phyloP scores from a whole-genome alignment of 2,797 vertebrate species.

The Argyrosomus regius region DNA sequence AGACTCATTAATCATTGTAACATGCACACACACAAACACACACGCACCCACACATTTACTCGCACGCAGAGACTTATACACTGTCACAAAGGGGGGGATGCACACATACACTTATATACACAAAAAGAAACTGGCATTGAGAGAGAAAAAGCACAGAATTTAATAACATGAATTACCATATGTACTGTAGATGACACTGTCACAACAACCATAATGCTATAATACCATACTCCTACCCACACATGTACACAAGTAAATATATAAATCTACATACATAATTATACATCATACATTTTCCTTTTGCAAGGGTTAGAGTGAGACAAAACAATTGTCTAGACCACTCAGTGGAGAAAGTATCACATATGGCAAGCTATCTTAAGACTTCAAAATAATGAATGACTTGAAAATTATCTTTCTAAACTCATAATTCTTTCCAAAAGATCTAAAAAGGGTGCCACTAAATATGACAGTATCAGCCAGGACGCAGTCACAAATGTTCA shows the following conservation, averaged over 20 bases:
- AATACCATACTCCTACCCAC: slow-evolving; percentile 31
- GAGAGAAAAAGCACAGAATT: slow-evolving; percentile 28
- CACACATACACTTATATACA: slow-evolving; percentile 9
- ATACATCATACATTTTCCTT: slow-evolving; percentile 6
- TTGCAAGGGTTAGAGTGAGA: background rate
- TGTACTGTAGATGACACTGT: slow-evolving; percentile 54
- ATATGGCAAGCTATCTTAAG: background rate
- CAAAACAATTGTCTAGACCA: slow-evolving; percentile 13
- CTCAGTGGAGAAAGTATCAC: background rate
- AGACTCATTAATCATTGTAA: slow-evolving; percentile 81
- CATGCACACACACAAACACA: slow-evolving; percentile 21
- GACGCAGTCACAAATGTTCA: background rate
- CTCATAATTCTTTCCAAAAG: background rate
- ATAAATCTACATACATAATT: slow-evolving; percentile 17
- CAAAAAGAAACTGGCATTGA: slow-evolving; percentile 7
- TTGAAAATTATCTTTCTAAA: background rate
- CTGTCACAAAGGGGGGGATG: background rate
- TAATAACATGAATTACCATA: slow-evolving; percentile 50
- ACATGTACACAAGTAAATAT: slow-evolving; percentile 17
- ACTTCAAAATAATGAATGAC: background rate
- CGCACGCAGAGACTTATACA: slow-evolving; percentile 3
- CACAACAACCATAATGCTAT: slow-evolving; percentile 35
- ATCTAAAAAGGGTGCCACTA: too few species aligned
- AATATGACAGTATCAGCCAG: background rate
- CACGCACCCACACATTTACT: slow-evolving; percentile 1